Conservation (phyloP, 2,888 invertebrate genomes). For the Aphidius colemani region DNA sequence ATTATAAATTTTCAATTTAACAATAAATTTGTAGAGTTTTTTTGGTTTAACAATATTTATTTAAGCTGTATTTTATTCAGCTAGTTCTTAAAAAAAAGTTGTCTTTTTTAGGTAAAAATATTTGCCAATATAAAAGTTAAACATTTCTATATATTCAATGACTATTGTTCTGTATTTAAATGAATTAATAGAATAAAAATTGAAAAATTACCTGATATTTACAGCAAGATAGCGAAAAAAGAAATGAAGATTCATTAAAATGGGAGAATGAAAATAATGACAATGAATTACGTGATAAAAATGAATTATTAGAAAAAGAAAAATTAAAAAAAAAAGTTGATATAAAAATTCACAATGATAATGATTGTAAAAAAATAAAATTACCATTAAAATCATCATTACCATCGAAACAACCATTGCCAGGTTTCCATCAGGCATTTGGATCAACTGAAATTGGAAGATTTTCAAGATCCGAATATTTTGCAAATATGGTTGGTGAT, state of each 20-base stretch:
- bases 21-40: no score
- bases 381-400: not conserved
- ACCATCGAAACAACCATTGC: slow-evolving; percentile 65
- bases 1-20: no score
- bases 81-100: no score
- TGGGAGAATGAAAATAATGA: slow-evolving; percentile 44
- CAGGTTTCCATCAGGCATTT: slow-evolving; percentile 84
- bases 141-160: no score
- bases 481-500: slow-evolving; percentile 66
- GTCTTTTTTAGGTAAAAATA: no score
- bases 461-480: slow-evolving; percentile 72
- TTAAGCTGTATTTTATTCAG: no score
- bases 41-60: no score
- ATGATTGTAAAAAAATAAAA: not conserved
- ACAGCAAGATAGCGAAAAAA: slow-evolving; percentile 37
- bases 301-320: slow-evolving; percentile 25
- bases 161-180: not conserved
- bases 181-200: not conserved
- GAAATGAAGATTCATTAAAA: slow-evolving; percentile 49
- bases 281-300: slow-evolving; percentile 41
- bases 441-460: slow-evolving; percentile 86
- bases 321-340: slow-evolving; percentile 19
- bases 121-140: no score
- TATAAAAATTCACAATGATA: slow-evolving; percentile 17
- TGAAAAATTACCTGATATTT: not conserved